phyloP scores from a whole-genome alignment of 2,888 invertebrate genomes.

The Caenorhabditis japonica region DNA sequence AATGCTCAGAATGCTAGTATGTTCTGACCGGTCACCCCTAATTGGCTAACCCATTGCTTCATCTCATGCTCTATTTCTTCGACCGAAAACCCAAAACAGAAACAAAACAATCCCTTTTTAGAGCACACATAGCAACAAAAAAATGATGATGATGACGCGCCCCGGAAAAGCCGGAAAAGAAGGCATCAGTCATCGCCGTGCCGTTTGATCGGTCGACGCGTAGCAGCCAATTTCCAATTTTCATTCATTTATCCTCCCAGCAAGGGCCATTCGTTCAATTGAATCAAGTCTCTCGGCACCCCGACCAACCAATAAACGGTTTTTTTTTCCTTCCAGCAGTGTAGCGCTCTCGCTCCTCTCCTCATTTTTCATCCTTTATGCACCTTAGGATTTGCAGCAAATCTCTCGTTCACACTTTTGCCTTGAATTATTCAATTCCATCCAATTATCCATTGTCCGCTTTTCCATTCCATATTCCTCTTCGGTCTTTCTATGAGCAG shows the following conservation, averaged over 20 bases:
- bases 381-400: no score
- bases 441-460: constrained; percentile 12
- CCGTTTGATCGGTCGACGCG: neutral
- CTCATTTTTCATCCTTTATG: no score
- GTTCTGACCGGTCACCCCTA: no score
- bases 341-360: no score
- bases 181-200: constrained; percentile 36
- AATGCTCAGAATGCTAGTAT: no score
- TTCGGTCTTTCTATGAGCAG: no score
- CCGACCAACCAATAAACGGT: constrained; percentile 11
- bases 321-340: no score
- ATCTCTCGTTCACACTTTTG: neutral
- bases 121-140: no score
- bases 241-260: neutral
- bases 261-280: constrained; percentile 7
- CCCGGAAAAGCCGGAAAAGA: constrained; percentile 29
- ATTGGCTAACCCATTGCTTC: no score
- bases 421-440: constrained; percentile 31
- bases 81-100: no score
- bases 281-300: constrained; percentile 17
- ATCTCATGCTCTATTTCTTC: no score
- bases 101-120: no score
- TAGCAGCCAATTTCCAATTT: constrained; percentile 16
- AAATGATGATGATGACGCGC: neutral
- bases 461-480: neutral